Base-by-base conservation (phyloP, 1,140 invertebrate species). In the Heliconius melpomene region DNA sequence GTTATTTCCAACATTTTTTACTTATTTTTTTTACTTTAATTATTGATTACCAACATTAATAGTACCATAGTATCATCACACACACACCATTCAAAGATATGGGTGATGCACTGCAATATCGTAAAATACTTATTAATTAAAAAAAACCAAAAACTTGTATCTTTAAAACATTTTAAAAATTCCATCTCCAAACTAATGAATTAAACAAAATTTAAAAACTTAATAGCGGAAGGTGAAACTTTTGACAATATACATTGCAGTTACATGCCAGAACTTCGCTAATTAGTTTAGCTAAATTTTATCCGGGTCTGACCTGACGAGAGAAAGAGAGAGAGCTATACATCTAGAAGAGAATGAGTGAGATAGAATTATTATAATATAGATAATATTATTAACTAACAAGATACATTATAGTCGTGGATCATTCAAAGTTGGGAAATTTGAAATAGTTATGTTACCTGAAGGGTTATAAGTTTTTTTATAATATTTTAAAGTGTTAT, bases 231-330 rank as follows among this genome's bases (percentile, higher is more conserved):
- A 66, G 23, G 26, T 29, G 26, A 66, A 66, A 66, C 23, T 66
- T 60, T 66, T 66, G 60, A 29, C 29, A 66, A 26, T 66, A 66
- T 66, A 66, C 60, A 66, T 66, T 66, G 23, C 60, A 66, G 26
- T 66, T 66, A 66, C 60, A 66, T 29, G 60, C 23, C 26, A 29
- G 60, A n/a, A 66, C 20, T 29, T 66, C 26, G 8, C 26, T 66
- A 66, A 66, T 66, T 66, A 66, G 60, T 66, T 66, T 13, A 66
- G 23, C 2, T 66, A n/a, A n/a, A 13, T 66, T 66, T 66, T 11
- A 66, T 66, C 23, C 11, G 54, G 7, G 23, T 66, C 13, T 23
- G 60, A 29, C 23, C 60, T 26, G 60, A 3, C 11, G 60, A 66
- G 60, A 29, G 60, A 66, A 66, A 29, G 60, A 18, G 23, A 66